A percentile compares a stretch with the other conserved stretches of the same genome.
phyloP scores from a whole-genome alignment of 1,140 invertebrate species.

The Neotoxoptera formosana region DNA sequence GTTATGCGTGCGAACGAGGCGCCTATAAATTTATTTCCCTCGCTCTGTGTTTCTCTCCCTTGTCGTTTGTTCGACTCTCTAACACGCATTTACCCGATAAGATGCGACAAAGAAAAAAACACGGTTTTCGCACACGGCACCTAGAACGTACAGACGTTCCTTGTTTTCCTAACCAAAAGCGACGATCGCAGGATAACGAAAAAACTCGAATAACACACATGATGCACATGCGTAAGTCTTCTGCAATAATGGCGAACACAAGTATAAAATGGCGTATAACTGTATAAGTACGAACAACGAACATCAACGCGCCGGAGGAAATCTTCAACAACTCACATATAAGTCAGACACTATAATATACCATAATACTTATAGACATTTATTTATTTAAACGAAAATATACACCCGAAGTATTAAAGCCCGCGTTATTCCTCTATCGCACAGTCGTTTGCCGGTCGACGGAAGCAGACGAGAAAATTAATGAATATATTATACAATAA shows the following conservation, averaged over 20 bases:
- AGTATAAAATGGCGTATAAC: background rate
- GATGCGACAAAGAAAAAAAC: background rate
- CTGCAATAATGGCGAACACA: background rate
- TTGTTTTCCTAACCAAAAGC: background rate
- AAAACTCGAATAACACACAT: too few relatives aligned
- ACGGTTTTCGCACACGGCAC: background rate
- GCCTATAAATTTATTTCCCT: conserved; percentile 17
- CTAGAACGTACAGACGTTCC: background rate
- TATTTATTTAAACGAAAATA: background rate
- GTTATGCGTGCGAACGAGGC: background rate
- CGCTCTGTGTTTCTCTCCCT: background rate
- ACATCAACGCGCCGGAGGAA: background rate
- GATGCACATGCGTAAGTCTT: background rate
- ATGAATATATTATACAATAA: background rate
- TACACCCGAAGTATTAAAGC: background rate
- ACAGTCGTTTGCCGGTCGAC: background rate
- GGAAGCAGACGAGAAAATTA: background rate
- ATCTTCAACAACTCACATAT: background rate
- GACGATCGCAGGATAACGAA: background rate
- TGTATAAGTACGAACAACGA: background rate
- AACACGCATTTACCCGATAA: background rate
- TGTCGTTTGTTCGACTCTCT: background rate
- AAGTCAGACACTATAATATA: background rate
- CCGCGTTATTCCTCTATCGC: background rate
- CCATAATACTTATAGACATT: background rate